These are phyloP conservation scores for Abramis brama DNA, from an alignment of 2,113 vertebrate species.

Conservation along the genomic window DNA sequence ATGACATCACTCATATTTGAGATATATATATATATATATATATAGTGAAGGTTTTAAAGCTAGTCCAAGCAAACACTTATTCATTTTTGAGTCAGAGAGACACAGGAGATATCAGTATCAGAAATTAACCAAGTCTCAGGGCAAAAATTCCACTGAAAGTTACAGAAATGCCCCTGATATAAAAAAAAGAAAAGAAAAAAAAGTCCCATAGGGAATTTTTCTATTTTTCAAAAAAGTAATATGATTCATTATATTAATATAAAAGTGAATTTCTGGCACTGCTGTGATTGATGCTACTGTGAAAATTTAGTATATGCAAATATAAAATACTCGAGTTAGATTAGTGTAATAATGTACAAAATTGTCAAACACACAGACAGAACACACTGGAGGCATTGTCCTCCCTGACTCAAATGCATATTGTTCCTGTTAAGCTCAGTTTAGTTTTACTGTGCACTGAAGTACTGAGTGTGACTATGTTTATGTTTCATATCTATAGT, in stretches of 20 bases:
- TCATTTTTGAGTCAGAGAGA: neutral
- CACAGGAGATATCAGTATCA: neutral
- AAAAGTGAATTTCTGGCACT: neutral
- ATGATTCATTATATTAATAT: neutral
- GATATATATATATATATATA: neutral
- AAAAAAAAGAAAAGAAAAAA: no score
- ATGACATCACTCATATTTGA: neutral
- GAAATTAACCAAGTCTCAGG: neutral
- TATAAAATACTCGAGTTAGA: neutral
- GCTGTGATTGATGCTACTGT: neutral
- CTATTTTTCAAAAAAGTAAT: neutral
- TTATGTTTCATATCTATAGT: neutral
- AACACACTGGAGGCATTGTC: neutral
- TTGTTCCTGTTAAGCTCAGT: neutral
- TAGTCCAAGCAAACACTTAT: neutral
- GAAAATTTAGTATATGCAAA: neutral
- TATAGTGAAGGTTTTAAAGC: neutral
- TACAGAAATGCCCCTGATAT: neutral
- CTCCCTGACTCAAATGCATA: neutral
- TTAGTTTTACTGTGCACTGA: neutral
- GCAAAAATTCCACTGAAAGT: neutral
- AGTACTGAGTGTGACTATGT: neutral
- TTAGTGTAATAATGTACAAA: neutral
- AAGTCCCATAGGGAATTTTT: neutral
- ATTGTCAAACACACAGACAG: neutral